Conservation (phyloP, 1,140 invertebrate genomes). For the Leptoteleia sp. region DNA sequence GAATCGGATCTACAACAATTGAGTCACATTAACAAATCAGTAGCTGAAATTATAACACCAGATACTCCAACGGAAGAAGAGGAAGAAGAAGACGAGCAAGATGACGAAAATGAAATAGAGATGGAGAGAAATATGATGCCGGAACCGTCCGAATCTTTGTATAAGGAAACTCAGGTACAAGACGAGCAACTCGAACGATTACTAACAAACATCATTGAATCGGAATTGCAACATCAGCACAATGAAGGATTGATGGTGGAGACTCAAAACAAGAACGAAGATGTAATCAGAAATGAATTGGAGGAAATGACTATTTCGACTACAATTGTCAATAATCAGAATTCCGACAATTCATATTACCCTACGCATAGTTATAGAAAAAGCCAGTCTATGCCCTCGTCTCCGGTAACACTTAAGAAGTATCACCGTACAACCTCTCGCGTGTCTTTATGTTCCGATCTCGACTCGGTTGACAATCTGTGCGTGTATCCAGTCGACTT, state of each 20-base stretch:
- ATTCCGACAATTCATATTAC: conserved; percentile 9
- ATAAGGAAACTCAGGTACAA: conserved; percentile 48
- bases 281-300: conserved; percentile 35
- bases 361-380: conserved; percentile 72
- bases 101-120: conserved; percentile 1
- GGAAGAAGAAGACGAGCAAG: not conserved
- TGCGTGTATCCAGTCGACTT: conserved; percentile 72
- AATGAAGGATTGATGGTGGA: conserved; percentile 30
- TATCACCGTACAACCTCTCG: conserved; percentile 65
- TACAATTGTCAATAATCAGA: not conserved
- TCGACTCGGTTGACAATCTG: conserved; percentile 73
- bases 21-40: no score
- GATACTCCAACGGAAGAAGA: not conserved
- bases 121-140: conserved; percentile 11
- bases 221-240: conserved; percentile 67
- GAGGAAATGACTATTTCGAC: conserved; percentile 35
- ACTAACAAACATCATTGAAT: conserved; percentile 75
- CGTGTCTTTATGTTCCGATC: conserved; percentile 70
- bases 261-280: conserved; percentile 18
- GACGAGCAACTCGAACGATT: conserved; percentile 74
- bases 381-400: conserved; percentile 74
- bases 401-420: conserved; percentile 70
- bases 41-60: not conserved
- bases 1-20: no score
- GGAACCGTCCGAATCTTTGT: conserved; percentile 24